Evolutionary conservation across 2,888 invertebrate genomes (phyloP).

Genomic region (Kryphioiulus occultus): DNA sequence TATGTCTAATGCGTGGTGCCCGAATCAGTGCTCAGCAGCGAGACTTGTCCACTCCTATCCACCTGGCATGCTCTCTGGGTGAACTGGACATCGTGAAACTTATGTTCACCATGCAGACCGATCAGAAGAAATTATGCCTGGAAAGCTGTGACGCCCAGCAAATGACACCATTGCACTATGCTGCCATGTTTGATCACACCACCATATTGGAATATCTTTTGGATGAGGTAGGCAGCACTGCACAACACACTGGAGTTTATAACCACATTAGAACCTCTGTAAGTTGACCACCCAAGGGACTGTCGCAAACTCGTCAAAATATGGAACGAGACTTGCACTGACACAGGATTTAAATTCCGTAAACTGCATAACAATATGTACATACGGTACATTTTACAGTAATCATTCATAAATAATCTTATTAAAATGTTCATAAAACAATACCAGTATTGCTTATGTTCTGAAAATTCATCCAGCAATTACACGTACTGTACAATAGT

Average conservation of each 20-base stretch:
- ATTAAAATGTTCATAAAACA: too few relatives aligned
- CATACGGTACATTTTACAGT: too few relatives aligned
- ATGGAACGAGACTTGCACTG: too few relatives aligned
- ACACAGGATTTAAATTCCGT: too few relatives aligned
- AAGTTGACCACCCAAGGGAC: too few relatives aligned
- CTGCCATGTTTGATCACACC: constrained; percentile 89
- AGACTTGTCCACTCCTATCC: constrained; percentile 87
- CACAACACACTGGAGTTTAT: not conserved
- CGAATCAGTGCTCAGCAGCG: constrained; percentile 87
- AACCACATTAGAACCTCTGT: too few relatives aligned
- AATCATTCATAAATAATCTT: too few relatives aligned
- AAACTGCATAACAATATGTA: too few relatives aligned
- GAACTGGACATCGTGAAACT: constrained; percentile 84
- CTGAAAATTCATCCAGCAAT: too few relatives aligned
- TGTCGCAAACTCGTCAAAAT: too few relatives aligned
- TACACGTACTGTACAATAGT: too few relatives aligned
- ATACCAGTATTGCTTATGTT: too few relatives aligned
- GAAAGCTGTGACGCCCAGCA: constrained; percentile 81
- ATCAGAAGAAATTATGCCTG: constrained; percentile 75
- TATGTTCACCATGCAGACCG: constrained; percentile 76
- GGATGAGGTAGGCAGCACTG: constrained; percentile 62
- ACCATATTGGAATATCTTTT: constrained; percentile 74
- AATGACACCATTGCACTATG: constrained; percentile 90
- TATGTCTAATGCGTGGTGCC: constrained; percentile 84
- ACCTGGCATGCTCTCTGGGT: constrained; percentile 85